phyloP scores from a whole-genome alignment of 2,797 vertebrate species.

The Allobates femoralis region DNA sequence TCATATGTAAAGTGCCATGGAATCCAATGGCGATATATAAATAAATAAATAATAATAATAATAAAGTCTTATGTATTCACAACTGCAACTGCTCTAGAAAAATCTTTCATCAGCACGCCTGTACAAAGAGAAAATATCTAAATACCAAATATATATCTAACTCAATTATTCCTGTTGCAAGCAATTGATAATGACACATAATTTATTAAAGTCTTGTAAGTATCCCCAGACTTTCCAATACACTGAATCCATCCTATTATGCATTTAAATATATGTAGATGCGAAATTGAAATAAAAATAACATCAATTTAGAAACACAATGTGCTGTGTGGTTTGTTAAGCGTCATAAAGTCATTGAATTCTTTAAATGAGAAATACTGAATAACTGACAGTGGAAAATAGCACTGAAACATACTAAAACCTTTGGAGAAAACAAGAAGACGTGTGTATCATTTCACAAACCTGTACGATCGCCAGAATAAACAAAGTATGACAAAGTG shows the following conservation, averaged over 20 bases:
- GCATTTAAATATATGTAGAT: slow-evolving; percentile 23
- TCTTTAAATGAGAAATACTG: slow-evolving; percentile 12
- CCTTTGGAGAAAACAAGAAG: slow-evolving; percentile 16
- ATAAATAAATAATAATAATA: no score
- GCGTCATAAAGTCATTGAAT: slow-evolving; percentile 19
- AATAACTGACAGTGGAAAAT: slow-evolving; percentile 19
- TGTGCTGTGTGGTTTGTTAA: neutral
- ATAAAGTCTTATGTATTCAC: neutral
- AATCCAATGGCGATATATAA: no score
- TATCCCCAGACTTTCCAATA: slow-evolving; percentile 5
- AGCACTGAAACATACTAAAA: neutral
- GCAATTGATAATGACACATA: slow-evolving; percentile 12
- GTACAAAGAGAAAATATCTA: neutral
- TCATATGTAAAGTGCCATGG: no score
- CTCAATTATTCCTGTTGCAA: slow-evolving; percentile 38
- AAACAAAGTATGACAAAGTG: slow-evolving; percentile 4
- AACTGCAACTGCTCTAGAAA: neutral
- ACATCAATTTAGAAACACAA: slow-evolving; percentile 33
- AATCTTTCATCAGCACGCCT: neutral
- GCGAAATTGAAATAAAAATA: neutral
- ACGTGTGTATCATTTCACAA: neutral
- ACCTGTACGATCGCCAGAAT: neutral
- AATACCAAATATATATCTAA: neutral
- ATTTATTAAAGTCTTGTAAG: neutral
- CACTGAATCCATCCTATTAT: slow-evolving; percentile 13